A percentile compares a stretch with the other conserved stretches of the same genome.
Conservation (phyloP, 1,140 invertebrate species). For the Halictus rubicundus region DNA sequence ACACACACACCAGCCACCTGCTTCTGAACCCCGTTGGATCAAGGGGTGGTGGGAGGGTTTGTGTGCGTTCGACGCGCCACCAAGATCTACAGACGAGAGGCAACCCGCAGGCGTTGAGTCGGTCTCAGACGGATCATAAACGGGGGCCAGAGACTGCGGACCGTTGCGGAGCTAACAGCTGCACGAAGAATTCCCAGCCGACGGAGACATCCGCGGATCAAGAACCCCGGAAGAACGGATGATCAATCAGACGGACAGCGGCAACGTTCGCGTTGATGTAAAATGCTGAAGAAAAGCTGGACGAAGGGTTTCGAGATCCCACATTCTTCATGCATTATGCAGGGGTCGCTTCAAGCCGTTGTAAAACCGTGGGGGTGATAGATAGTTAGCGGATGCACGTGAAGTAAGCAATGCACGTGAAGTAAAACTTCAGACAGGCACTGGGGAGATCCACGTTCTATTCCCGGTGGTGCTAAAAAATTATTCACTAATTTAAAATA, state of each 20-base stretch:
- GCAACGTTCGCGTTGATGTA: background rate
- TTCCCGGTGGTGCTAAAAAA: no score
- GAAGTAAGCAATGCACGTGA: no score
- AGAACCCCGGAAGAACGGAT: background rate
- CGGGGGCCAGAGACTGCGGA: background rate
- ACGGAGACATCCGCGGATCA: background rate
- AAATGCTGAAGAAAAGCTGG: no score
- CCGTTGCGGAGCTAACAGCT: no score
- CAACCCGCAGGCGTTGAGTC: background rate
- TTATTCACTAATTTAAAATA: no score
- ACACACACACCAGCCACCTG: background rate
- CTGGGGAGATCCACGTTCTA: no score
- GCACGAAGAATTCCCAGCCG: background rate
- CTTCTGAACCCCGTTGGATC: background rate
- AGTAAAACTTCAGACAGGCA: no score
- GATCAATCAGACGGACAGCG: background rate
- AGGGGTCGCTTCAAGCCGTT: background rate
- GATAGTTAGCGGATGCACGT: background rate
- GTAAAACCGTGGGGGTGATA: background rate
- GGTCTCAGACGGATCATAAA: background rate
- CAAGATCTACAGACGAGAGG: no score
- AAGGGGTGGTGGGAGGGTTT: slow-evolving; percentile 18
- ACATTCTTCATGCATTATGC: no score
- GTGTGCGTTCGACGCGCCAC: slow-evolving; percentile 22
- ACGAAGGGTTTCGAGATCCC: background rate